Evolutionary conservation across 2,888 invertebrate species (phyloP).

Genomic region (Monoplex corrugatus): DNA sequence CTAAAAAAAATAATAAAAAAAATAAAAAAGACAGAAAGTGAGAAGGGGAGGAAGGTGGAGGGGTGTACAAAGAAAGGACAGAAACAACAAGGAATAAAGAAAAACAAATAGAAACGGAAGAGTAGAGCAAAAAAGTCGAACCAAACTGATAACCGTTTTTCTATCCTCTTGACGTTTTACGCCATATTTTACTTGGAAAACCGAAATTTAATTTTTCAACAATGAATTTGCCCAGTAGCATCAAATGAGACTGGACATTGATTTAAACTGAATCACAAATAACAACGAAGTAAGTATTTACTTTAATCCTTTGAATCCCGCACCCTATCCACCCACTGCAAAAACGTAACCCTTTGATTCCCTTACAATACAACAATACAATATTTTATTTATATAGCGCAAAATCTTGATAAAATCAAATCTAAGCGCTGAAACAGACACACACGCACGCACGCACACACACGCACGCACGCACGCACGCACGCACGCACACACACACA

Average conservation of each 20-base stretch:
- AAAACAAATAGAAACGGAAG: no score
- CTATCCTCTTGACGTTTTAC: background rate
- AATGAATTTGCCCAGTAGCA: background rate
- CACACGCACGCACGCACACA: background rate
- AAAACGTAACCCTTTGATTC: background rate
- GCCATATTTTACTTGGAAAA: no score
- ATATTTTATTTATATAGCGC: no score
- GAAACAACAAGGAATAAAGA: no score
- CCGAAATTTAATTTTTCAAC: background rate
- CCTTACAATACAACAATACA: no score
- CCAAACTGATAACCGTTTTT: background rate
- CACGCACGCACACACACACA: conserved; percentile 6
- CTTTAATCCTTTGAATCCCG: no score
- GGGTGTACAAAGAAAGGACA: no score
- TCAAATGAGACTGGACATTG: background rate
- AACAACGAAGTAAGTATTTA: background rate
- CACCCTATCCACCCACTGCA: no score
- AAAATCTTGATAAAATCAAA: background rate
- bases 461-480: background rate
- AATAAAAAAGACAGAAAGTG: background rate
- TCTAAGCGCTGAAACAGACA: background rate
- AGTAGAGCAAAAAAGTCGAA: background rate
- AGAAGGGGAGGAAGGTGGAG: no score
- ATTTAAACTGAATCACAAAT: background rate
- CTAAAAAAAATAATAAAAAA: background rate